Evolutionary conservation across 2,113 vertebrate species (phyloP).

Genomic region (Gnathonemus longibarbis): DNA sequence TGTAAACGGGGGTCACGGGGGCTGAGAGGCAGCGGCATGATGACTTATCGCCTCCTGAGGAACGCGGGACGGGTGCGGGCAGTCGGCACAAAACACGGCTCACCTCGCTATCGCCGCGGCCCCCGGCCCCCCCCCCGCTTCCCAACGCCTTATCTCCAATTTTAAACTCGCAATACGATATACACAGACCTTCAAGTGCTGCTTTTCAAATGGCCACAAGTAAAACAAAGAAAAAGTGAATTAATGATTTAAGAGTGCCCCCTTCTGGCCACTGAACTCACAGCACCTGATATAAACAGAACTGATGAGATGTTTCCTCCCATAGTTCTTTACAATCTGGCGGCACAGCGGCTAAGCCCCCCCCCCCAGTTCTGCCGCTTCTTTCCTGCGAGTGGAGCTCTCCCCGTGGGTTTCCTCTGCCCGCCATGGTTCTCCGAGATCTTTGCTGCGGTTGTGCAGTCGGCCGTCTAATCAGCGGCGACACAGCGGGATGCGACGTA

Average conservation of each 20-base stretch:
- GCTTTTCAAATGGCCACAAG: background rate
- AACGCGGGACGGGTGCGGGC: background rate
- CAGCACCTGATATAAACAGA: background rate
- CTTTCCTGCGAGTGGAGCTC: background rate
- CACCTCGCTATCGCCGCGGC: background rate
- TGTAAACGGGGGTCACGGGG: background rate
- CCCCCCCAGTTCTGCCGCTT: background rate
- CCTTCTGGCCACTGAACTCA: background rate
- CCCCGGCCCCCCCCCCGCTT: background rate
- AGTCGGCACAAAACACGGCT: background rate
- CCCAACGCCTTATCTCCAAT: background rate
- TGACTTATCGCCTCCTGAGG: background rate
- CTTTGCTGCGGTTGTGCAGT: background rate
- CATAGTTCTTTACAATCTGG: background rate
- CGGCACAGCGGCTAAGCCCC: too few relatives aligned
- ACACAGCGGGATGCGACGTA: background rate
- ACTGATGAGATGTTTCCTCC: background rate
- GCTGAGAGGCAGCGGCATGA: background rate
- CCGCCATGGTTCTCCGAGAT: background rate
- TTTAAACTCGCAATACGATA: background rate
- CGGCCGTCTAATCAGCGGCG: background rate
- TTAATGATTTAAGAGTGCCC: conserved; percentile 1
- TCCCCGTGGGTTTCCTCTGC: background rate
- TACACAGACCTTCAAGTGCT: background rate
- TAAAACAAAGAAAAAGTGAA: background rate